Evolutionary conservation across 1,140 invertebrate species (phyloP).

Genomic region (Drosophila grimshawi): DNA sequence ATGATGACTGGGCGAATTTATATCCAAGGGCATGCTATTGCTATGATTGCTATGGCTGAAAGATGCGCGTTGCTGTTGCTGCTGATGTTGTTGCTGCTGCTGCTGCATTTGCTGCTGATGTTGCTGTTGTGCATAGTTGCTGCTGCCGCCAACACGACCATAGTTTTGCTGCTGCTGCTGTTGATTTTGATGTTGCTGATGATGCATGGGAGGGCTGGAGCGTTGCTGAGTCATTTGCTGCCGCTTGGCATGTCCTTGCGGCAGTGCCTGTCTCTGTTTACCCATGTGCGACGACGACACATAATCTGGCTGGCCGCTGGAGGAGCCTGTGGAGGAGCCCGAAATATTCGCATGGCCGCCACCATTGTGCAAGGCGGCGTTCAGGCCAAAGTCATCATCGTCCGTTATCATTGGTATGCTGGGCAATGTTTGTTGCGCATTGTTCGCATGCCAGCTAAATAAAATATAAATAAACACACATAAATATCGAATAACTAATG

Average conservation of each 20-base stretch:
- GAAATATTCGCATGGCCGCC: conserved; percentile 67
- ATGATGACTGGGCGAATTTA: conserved; percentile 59
- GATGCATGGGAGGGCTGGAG: conserved; percentile 62
- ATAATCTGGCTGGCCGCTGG: conserved; percentile 57
- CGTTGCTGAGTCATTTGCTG: conserved; percentile 60
- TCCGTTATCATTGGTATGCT: conserved; percentile 91
- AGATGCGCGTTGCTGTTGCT: conserved; percentile 45
- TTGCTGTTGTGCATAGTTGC: conserved; percentile 52
- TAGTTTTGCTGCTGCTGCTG: conserved; percentile 55
- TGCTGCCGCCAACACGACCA: conserved; percentile 56
- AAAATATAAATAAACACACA: conserved; percentile 17
- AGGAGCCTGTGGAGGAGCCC: conserved; percentile 68
- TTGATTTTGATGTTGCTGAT: conserved; percentile 62
- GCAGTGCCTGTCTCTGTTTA: conserved; percentile 62
- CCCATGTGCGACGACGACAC: conserved; percentile 44
- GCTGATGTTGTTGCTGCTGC: conserved; percentile 36
- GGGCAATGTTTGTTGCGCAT: conserved; percentile 87
- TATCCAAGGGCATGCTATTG: conserved; percentile 66
- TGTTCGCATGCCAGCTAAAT: conserved; percentile 86
- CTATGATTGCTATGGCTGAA: conserved; percentile 51
- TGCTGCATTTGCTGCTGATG: conserved; percentile 51
- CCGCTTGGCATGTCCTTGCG: conserved; percentile 64
- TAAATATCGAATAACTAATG: neutral
- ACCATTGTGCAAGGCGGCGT: conserved; percentile 67
- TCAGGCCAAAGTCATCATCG: conserved; percentile 86